phyloP scores from a whole-genome alignment of 2,888 invertebrate species.

The Caradrina clavipalpis region DNA sequence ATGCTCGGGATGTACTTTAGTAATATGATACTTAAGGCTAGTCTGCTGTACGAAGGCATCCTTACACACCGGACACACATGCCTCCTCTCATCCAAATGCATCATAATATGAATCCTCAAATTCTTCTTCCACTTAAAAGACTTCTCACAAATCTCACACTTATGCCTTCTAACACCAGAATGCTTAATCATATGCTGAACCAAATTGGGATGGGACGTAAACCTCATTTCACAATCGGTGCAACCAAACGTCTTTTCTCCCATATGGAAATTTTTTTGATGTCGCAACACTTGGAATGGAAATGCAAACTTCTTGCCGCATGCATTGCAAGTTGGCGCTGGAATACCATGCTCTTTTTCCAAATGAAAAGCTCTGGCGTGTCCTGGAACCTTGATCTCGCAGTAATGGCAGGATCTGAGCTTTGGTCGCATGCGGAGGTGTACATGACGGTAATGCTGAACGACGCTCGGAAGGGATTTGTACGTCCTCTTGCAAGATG shows the following conservation, averaged over 20 bases:
- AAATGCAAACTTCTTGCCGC: constrained; percentile 75
- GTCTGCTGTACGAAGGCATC: constrained; percentile 75
- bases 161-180: constrained; percentile 27
- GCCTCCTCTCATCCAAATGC: constrained; percentile 70
- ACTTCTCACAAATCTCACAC: constrained; percentile 75
- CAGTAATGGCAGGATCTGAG: constrained; percentile 64
- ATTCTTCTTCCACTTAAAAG: constrained; percentile 55
- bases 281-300: constrained; percentile 70
- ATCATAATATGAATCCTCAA: constrained; percentile 68
- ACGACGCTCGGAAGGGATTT: constrained; percentile 56
- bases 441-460: constrained; percentile 71
- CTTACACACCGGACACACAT: constrained; percentile 70
- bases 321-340: constrained; percentile 72
- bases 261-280: constrained; percentile 74
- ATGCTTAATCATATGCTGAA: constrained; percentile 61
- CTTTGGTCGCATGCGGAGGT: constrained; percentile 66
- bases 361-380: constrained; percentile 67
- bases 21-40: constrained; percentile 72
- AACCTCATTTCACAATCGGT: constrained; percentile 66
- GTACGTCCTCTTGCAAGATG: constrained; percentile 60
- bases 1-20: constrained; percentile 67
- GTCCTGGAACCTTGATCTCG: constrained; percentile 57
- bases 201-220: constrained; percentile 40
- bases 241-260: constrained; percentile 69
- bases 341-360: constrained; percentile 73